Evolutionary conservation across 2,797 vertebrate genomes (phyloP).

Genomic region (Prunella strophiata): DNA sequence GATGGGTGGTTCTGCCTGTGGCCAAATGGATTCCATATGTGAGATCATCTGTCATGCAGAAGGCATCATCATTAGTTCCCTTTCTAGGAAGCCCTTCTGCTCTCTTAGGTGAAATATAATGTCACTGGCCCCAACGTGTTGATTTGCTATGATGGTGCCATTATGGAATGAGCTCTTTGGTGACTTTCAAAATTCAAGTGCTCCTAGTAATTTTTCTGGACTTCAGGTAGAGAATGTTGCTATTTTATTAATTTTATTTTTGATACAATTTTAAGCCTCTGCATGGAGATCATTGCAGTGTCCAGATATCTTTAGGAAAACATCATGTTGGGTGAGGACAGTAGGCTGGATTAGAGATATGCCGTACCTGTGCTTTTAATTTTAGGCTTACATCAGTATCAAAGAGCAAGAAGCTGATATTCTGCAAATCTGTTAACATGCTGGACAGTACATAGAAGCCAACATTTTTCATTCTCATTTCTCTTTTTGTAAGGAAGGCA

Average conservation of each 20-base stretch:
- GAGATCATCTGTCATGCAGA: constrained; percentile 6
- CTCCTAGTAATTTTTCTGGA: not conserved
- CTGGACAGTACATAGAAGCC: not conserved
- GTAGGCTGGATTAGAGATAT: not conserved
- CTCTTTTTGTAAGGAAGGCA: not conserved
- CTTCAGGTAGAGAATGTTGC: not conserved
- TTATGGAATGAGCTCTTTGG: not conserved
- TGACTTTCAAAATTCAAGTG: not conserved
- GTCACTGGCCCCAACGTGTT: not conserved
- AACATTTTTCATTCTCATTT: not conserved
- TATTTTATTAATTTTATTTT: not conserved
- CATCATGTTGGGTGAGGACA: not conserved
- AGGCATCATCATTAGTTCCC: not conserved
- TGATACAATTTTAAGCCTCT: not conserved
- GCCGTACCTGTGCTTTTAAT: not conserved
- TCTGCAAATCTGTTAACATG: not conserved
- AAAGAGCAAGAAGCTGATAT: not conserved
- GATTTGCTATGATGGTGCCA: not conserved
- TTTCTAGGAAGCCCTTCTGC: constrained; percentile 12
- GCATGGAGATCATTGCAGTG: not conserved
- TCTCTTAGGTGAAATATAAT: not conserved
- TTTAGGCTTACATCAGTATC: not conserved
- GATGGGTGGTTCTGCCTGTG: not conserved
- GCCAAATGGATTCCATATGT: constrained; percentile 50
- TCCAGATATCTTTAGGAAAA: not conserved